Evolutionary conservation across 2,797 vertebrate species (phyloP).

Genomic region (Anolis apletophallus): DNA sequence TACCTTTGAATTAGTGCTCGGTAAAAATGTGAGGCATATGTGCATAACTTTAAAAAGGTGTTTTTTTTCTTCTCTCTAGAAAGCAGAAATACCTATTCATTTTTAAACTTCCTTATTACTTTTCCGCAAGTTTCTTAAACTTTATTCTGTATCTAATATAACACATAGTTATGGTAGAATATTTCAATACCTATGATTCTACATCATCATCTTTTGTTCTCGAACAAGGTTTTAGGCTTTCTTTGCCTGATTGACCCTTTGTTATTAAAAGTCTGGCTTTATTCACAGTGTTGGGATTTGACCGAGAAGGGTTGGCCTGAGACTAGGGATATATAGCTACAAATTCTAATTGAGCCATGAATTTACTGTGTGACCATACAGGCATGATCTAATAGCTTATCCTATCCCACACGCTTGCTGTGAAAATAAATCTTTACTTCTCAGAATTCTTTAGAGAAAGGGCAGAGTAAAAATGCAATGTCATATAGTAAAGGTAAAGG

Average conservation of each 20-base stretch:
- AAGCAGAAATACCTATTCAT: neutral
- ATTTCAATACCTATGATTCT: neutral
- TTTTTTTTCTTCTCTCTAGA: neutral
- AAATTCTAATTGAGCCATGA: neutral
- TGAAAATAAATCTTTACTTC: neutral
- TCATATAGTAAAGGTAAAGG: neutral
- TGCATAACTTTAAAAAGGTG: neutral
- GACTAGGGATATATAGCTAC: neutral
- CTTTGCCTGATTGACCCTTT: neutral
- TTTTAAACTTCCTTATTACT: neutral
- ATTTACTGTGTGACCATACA: neutral
- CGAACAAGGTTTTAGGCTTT: neutral
- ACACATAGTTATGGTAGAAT: neutral
- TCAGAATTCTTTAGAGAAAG: neutral
- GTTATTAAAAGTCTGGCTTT: conserved; percentile 11
- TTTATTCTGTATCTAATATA: neutral
- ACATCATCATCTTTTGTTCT: neutral
- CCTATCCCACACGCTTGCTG: too few species aligned
- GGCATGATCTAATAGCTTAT: too few species aligned
- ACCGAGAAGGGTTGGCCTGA: neutral
- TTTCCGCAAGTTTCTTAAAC: neutral
- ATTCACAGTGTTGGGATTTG: neutral
- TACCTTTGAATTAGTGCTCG: neutral
- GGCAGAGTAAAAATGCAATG: neutral
- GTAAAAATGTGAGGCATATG: neutral